These are phyloP conservation scores for Philopedon plagiatum DNA, from an alignment of 2,888 invertebrate species.

Conservation along the genomic window DNA sequence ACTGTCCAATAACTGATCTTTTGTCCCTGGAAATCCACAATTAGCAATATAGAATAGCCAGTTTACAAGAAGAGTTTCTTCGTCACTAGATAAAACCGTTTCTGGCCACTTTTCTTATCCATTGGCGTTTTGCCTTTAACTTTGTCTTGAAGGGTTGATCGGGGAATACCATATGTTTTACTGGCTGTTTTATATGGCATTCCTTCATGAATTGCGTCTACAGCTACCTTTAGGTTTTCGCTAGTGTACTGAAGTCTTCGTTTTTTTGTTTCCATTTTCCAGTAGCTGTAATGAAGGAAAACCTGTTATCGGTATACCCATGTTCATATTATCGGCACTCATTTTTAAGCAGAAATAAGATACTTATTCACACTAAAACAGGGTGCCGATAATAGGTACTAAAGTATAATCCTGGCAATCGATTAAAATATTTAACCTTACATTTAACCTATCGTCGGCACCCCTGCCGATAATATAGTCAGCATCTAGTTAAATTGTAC, in stretches of 20 bases:
- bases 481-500: no score
- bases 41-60: slow-evolving; percentile 19
- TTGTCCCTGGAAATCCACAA: slow-evolving; percentile 37
- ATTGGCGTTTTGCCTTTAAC: slow-evolving; percentile 22
- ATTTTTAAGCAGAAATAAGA: background rate
- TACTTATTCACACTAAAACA: background rate
- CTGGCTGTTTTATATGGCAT: slow-evolving; percentile 32
- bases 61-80: slow-evolving; percentile 18
- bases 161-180: slow-evolving; percentile 23
- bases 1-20: slow-evolving; percentile 21
- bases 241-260: background rate
- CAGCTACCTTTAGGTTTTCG: slow-evolving; percentile 1
- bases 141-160: slow-evolving; percentile 33
- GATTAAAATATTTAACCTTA: no score
- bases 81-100: slow-evolving; percentile 16
- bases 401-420: background rate
- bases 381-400: background rate
- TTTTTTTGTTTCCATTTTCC: background rate
- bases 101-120: slow-evolving; percentile 25
- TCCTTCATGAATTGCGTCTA: slow-evolving; percentile 16
- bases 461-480: no score
- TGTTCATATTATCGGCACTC: slow-evolving; percentile 17
- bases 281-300: background rate
- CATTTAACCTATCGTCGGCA: no score
- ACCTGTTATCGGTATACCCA: slow-evolving; percentile 7